Evolutionary conservation across 2,113 vertebrate species (phyloP).

Genomic region (Scytalopus superciliaris): DNA sequence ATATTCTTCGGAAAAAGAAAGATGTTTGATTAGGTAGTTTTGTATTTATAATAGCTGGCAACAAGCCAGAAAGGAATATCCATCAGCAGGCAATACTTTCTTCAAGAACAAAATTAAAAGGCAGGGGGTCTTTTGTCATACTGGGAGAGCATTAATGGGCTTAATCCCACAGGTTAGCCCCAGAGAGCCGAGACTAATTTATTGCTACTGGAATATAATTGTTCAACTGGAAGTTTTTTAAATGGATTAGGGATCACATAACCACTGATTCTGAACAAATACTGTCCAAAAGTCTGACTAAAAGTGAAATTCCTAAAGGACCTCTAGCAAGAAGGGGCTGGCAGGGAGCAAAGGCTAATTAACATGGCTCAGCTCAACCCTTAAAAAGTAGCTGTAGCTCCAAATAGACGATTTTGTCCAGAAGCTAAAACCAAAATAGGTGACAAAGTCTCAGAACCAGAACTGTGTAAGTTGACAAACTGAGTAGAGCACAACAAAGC

Average conservation of each 20-base stretch:
- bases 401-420: neutral
- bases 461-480: accelerated
- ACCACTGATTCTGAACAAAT: neutral
- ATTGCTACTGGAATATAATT: neutral
- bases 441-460: neutral
- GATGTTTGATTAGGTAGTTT: neutral
- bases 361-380: neutral
- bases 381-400: neutral
- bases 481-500: neutral
- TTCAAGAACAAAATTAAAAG: slow-evolving; percentile 18
- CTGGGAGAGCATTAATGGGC: neutral
- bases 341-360: neutral
- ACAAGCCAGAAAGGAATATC: neutral
- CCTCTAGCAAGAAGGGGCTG: neutral
- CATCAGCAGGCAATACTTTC: neutral
- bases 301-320: neutral
- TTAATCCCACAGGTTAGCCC: slow-evolving; percentile 4
- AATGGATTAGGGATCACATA: neutral
- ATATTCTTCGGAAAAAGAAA: neutral
- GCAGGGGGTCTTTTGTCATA: neutral
- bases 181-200: neutral
- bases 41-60: neutral
- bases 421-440: neutral
- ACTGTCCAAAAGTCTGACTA: neutral
- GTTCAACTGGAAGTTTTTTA: neutral